Evolutionary conservation across 2,888 invertebrate species (phyloP), one percentile per base, ranked within the genome.

Genomic region (Ferrisia virgata): DNA sequence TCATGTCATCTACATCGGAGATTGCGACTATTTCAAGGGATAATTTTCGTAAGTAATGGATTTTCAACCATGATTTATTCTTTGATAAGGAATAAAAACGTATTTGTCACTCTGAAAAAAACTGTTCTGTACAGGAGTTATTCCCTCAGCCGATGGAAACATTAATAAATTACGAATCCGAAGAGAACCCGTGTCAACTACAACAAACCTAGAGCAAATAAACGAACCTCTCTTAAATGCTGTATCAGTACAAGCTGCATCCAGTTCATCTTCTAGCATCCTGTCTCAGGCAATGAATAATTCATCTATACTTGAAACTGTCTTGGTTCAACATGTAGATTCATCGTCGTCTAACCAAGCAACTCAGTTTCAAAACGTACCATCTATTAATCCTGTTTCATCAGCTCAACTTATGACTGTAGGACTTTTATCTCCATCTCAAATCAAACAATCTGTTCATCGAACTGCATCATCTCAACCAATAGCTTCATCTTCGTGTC

Each of bases 21-120:
- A 95, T 95, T 94, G 92, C 93, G 85, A 89, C 91, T 84, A 88
- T 89, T 39, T 94, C 95, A 1, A 53, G 53, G 8, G 22, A 53
- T 53, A 53, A 53, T 53, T 53, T 22, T 22, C 53, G 53, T 53
- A 22, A 53, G 53, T 53, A 4, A 53, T 22, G 36, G 8, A 36
- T 6, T 36, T 36, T 53, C 4, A 22, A 3, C 1, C 15, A 9
- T 40, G 6, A 40, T 40, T 2, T 40, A 40, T 9, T 40, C 40
- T 11, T n/a, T n/a, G n/a, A n/a, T n/a, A n/a, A n/a, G n/a, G n/a
- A n/a, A n/a, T n/a, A n/a, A n/a, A n/a, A n/a, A n/a, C n/a, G n/a
- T n/a, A n/a, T n/a, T n/a, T n/a, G n/a, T n/a, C n/a, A n/a, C n/a
- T n/a, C n/a, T n/a, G n/a, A n/a, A n/a, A n/a, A n/a, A n/a, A n/a